Evolutionary conservation across 2,113 vertebrate species (phyloP), one percentile per base, ranked within the genome.

Genomic region (Etheostoma spectabile): DNA sequence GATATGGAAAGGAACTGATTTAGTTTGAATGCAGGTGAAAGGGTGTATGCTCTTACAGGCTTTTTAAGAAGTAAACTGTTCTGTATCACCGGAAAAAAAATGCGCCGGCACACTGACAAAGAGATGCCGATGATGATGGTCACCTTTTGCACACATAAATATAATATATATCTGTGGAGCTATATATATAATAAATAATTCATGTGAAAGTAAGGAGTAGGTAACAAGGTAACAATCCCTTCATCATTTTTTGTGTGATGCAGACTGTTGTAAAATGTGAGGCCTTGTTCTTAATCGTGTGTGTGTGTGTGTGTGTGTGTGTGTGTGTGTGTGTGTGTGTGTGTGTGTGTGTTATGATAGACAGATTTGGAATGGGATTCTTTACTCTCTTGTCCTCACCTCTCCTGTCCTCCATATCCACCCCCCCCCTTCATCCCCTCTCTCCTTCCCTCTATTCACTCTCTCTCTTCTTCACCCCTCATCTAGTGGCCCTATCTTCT

Each of bases 341-440:
- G 64, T 80, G 53, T 73, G 22, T 46, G 52, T 65, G 53, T 73
- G 38, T 27, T n/a, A n/a, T n/a, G 48, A 38, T 7, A 38, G 35
- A 38, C 71, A 73, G 8, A 76, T 63, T 66, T 48, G 77, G 81
- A 89, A 88, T 71, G 35, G 42, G 70, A 73, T 85, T 85, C 62
- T 83, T 75, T 68, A n/a, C 78, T 69, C 61, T 24, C 49, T 46
- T 79, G 77, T 71, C 61, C 60, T 90, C 86, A 71, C 80, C 87
- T 85, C 72, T 74, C 65, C 79, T 61, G 35, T 68, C 68, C 64
- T 75, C 60, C 66, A 61, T 76, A n/a, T n/a, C n/a, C n/a, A n/a
- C 80, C 84, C 70, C 21, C 19, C 70, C 27, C 67, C 18, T 72
- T 76, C 51, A 77, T 82, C 70, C 82, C 21, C 22, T 68, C 22